phyloP scores from a whole-genome alignment of 1,140 invertebrate species.

The Charaxes varanes region DNA sequence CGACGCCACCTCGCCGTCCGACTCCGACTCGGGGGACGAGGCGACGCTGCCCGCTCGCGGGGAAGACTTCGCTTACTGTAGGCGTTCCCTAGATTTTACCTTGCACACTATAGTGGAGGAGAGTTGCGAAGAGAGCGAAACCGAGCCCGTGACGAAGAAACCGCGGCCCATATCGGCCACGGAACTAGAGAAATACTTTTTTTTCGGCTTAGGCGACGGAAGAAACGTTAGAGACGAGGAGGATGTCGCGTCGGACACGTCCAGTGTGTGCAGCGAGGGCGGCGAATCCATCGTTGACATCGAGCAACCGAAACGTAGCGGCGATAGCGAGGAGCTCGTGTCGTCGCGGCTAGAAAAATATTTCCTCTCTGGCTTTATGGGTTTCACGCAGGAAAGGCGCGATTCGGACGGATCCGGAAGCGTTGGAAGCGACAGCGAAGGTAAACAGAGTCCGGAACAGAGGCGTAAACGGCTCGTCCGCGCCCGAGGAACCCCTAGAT shows the following conservation, averaged over 20 bases:
- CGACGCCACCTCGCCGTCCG: conserved; percentile 75
- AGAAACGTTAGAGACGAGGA: conserved; percentile 75
- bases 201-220: conserved; percentile 87
- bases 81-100: conserved; percentile 89
- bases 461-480: conserved; percentile 85
- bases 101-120: conserved; percentile 95
- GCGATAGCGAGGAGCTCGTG: conserved; percentile 82
- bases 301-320: conserved; percentile 70
- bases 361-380: conserved; percentile 89
- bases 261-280: conserved; percentile 89
- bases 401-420: conserved; percentile 90
- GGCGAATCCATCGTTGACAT: conserved; percentile 79
- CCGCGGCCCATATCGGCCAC: conserved; percentile 82
- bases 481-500: conserved; percentile 85
- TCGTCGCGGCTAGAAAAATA: conserved; percentile 93
- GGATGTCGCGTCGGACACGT: conserved; percentile 89
- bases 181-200: conserved; percentile 94
- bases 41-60: conserved; percentile 80
- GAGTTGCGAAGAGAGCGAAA: conserved; percentile 92
- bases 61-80: conserved; percentile 88
- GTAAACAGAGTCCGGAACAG: conserved; percentile 89
- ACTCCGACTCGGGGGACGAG: conserved; percentile 76
- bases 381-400: conserved; percentile 82
- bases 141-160: conserved; percentile 79
- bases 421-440: conserved; percentile 88